Conservation (phyloP, 2,113 vertebrate genomes). For the Gorsachius goisagi region DNA sequence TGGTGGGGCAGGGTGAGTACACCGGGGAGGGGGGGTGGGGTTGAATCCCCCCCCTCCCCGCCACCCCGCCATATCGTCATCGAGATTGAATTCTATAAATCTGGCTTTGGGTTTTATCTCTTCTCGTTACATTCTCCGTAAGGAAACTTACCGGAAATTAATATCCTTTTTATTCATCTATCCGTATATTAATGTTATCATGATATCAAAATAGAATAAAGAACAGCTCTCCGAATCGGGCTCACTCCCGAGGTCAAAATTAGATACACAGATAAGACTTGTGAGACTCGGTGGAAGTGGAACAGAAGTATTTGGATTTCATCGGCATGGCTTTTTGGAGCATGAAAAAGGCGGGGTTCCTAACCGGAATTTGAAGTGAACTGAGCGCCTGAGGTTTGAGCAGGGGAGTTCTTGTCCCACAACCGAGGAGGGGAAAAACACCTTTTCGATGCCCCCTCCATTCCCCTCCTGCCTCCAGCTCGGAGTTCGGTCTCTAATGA, state of each 20-base stretch:
- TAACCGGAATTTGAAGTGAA: not conserved
- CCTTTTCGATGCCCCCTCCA: not conserved
- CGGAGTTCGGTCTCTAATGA: not conserved
- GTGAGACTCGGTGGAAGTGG: not conserved
- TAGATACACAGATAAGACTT: not conserved
- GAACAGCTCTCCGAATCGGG: not conserved
- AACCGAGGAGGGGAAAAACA: not conserved
- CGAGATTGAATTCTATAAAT: not conserved
- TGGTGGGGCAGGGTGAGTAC: not conserved
- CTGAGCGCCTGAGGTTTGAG: not conserved
- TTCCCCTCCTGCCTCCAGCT: not conserved
- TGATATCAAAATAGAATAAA: conserved; percentile 21
- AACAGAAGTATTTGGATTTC: not conserved
- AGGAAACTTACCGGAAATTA: conserved; percentile 32
- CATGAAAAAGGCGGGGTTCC: not conserved
- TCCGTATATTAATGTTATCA: not conserved
- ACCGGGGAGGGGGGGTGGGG: fast-evolving
- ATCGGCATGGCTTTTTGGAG: not conserved
- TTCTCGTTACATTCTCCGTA: not conserved
- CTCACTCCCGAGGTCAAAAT: not conserved
- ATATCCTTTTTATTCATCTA: not conserved
- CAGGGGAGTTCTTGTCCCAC: not conserved
- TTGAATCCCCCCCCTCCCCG: not conserved
- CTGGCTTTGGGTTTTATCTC: not conserved
- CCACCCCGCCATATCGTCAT: not conserved